Evolutionary conservation across 2,797 vertebrate genomes (phyloP).

Genomic region (Saxicola maurus): DNA sequence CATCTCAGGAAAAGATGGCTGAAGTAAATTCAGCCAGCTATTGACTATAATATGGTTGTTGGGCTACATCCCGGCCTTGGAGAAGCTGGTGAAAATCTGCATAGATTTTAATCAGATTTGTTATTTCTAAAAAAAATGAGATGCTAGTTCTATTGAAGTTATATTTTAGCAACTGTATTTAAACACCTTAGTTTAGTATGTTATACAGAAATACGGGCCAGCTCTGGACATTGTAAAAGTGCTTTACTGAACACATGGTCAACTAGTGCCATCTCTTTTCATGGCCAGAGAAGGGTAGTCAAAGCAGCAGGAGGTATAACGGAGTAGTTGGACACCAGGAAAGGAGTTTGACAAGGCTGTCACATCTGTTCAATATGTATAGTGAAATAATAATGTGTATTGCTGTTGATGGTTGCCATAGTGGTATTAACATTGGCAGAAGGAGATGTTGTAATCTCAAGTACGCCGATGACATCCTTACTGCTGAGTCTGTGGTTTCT

Average conservation of each 20-base stretch:
- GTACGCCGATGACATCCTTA: constrained; percentile 63
- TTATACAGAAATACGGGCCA: neutral
- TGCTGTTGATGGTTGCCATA: constrained; percentile 76
- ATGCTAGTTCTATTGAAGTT: neutral
- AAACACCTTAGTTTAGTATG: neutral
- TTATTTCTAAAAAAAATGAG: neutral
- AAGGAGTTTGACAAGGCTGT: constrained; percentile 78
- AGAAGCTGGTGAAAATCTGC: neutral
- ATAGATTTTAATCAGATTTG: neutral
- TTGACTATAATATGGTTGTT: neutral
- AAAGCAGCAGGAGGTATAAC: constrained; percentile 71
- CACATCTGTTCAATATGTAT: constrained; percentile 78
- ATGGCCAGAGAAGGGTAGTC: constrained; percentile 62
- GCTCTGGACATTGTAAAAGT: neutral
- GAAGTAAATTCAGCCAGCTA: neutral
- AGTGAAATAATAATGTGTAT: constrained; percentile 72
- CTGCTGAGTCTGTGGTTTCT: constrained; percentile 73
- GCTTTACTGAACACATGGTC: constrained; percentile 26
- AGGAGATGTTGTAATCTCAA: constrained; percentile 76
- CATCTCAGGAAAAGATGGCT: neutral
- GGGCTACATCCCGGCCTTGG: neutral
- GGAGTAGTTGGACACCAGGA: constrained; percentile 71
- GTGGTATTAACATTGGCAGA: constrained; percentile 78
- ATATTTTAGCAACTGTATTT: neutral
- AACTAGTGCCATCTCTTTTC: constrained; percentile 9